Conservation (phyloP, 2,888 invertebrate species). For the Athrips mouffetella region DNA sequence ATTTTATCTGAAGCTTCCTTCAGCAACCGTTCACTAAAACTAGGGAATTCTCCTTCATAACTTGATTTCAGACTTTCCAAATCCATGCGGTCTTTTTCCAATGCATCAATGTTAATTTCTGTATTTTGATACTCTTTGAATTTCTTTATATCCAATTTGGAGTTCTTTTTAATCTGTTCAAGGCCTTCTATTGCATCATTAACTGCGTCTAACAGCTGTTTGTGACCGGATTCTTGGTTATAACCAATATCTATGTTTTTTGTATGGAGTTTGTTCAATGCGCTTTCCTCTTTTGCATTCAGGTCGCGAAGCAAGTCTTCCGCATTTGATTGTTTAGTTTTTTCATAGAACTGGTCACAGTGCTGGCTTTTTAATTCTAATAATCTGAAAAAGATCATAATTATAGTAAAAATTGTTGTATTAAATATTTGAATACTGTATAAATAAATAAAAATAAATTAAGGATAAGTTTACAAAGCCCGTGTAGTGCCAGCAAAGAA, state of each 20-base stretch:
- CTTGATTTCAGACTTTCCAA: conserved; percentile 48
- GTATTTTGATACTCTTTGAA: conserved; percentile 51
- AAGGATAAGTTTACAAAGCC: background rate
- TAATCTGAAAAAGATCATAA: conserved; percentile 54
- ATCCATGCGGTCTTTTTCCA: conserved; percentile 48
- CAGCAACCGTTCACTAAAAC: conserved; percentile 54
- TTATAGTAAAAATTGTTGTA: background rate
- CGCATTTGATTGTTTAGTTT: conserved; percentile 41
- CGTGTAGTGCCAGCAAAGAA: too few species aligned
- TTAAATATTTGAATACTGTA: too few species aligned
- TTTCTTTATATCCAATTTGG: conserved; percentile 48
- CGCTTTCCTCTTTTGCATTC: conserved; percentile 38
- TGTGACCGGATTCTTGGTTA: conserved; percentile 51
- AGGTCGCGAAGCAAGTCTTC: conserved; percentile 41
- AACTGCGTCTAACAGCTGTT: conserved; percentile 60
- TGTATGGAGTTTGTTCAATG: conserved; percentile 50
- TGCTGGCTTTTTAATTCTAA: conserved; percentile 50
- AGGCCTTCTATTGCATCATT: conserved; percentile 61
- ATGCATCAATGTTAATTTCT: conserved; percentile 34
- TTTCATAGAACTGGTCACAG: conserved; percentile 43
- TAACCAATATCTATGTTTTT: conserved; percentile 65
- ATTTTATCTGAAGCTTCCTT: conserved; percentile 56
- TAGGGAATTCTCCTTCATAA: conserved; percentile 56
- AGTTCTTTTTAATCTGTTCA: conserved; percentile 59
- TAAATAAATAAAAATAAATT: background rate